A percentile compares a stretch with the other conserved stretches of the same genome.
Conservation (phyloP, 2,113 vertebrate genomes). For the Oncorhynchus keta region DNA sequence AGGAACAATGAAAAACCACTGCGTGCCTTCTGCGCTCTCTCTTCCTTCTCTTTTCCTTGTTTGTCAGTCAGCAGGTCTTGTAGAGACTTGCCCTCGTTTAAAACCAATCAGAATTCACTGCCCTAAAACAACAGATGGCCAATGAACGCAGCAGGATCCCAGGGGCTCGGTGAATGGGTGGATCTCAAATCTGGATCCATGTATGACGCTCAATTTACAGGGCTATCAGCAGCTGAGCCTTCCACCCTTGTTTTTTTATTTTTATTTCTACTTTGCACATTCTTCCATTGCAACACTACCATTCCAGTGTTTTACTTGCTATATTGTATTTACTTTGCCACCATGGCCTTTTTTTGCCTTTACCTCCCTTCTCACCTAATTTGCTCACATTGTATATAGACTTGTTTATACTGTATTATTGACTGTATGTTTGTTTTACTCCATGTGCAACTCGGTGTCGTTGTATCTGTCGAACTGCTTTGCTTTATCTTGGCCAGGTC, state of each 20-base stretch:
- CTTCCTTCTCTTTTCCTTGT: slow-evolving; percentile 50
- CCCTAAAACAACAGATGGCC: slow-evolving; percentile 25
- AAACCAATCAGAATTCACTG: slow-evolving; percentile 56
- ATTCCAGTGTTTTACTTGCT: too few relatives aligned
- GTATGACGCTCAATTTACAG: slow-evolving; percentile 40
- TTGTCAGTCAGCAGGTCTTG: slow-evolving; percentile 61
- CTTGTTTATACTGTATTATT: too few relatives aligned
- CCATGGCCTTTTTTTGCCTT: too few relatives aligned
- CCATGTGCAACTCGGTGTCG: too few relatives aligned
- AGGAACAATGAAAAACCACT: slow-evolving; percentile 11
- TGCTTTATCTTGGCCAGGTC: too few relatives aligned
- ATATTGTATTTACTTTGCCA: too few relatives aligned
- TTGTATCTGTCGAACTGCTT: too few relatives aligned
- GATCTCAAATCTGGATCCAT: slow-evolving; percentile 23
- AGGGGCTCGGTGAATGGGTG: slow-evolving; percentile 63
- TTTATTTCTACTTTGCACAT: too few relatives aligned
- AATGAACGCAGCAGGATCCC: slow-evolving; percentile 46
- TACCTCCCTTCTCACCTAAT: too few relatives aligned
- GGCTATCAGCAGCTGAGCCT: background rate
- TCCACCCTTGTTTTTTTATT: background rate
- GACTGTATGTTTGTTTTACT: too few relatives aligned
- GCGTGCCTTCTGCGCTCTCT: background rate
- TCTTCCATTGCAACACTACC: too few relatives aligned
- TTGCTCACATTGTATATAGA: too few relatives aligned
- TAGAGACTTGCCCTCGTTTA: slow-evolving; percentile 68